These are phyloP conservation scores for Papilio helenus DNA, from an alignment of 1,140 invertebrate genomes.

Conservation along the genomic window DNA sequence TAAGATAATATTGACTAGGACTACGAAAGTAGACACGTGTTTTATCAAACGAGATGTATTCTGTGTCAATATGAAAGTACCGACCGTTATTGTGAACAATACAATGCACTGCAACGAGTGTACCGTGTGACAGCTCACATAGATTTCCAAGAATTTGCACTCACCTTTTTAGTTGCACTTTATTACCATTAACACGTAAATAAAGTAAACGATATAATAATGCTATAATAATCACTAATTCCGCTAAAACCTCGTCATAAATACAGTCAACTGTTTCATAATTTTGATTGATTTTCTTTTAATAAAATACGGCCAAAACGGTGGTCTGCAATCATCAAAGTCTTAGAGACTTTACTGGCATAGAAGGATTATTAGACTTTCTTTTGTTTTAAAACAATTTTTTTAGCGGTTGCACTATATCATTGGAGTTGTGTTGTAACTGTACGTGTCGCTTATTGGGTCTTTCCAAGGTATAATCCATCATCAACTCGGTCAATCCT, in stretches of 20 bases:
- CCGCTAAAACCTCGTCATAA: no score
- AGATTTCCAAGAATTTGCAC: not conserved
- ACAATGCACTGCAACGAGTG: slow-evolving; percentile 8
- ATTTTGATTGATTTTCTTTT: no score
- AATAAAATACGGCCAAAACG: no score
- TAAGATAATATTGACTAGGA: not conserved
- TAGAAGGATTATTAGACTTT: not conserved
- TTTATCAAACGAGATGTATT: not conserved
- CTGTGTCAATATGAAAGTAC: slow-evolving; percentile 14
- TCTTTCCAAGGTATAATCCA: not conserved
- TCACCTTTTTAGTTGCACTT: not conserved
- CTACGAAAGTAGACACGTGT: not conserved
- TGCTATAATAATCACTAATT: no score
- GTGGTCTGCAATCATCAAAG: not conserved
- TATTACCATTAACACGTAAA: not conserved
- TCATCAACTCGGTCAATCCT: not conserved
- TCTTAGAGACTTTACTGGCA: not conserved
- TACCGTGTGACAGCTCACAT: slow-evolving; percentile 9
- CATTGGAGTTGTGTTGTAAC: not conserved
- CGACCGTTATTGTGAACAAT: slow-evolving; percentile 3
- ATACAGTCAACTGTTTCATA: no score
- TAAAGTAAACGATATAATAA: not conserved
- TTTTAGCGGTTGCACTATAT: not conserved
- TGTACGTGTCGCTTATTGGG: not conserved
- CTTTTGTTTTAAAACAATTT: not conserved